Conservation (phyloP, 37 sponge, comb jelly and placozoan species). For the Ephydatia muelleri region DNA sequence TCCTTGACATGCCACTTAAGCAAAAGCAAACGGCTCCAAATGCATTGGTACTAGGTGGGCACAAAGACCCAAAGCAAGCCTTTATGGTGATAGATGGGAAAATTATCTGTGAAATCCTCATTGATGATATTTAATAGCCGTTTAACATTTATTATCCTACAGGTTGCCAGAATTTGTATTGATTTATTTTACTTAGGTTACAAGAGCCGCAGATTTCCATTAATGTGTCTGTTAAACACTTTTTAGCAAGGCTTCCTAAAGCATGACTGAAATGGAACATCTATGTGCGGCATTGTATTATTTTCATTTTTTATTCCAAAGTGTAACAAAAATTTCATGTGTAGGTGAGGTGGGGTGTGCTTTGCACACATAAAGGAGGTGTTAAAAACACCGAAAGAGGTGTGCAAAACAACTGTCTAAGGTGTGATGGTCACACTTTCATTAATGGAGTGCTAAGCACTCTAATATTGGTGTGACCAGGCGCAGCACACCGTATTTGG, state of each 20-base stretch:
- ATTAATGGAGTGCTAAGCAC: not conserved
- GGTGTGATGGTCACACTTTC: not conserved
- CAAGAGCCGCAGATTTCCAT: not conserved
- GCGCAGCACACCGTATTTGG: not conserved
- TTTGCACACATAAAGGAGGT: not conserved
- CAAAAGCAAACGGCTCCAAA: constrained; percentile 9
- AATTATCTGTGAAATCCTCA: constrained; percentile 11
- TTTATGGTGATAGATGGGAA: constrained; percentile 8
- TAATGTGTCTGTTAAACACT: not conserved
- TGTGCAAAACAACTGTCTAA: not conserved
- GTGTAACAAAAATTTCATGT: not conserved
- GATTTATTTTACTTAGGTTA: constrained; percentile 5
- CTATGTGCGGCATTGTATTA: not conserved
- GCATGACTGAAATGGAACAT: not conserved
- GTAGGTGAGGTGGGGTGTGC: not conserved
- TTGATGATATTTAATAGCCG: constrained; percentile 18
- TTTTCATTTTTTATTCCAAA: not conserved
- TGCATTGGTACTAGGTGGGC: constrained; percentile 4
- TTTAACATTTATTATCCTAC: constrained; percentile 30
- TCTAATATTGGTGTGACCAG: not conserved
- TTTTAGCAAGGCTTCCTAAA: constrained; percentile 1
- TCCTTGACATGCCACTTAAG: not conserved
- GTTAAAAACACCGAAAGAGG: not conserved
- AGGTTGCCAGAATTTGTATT: constrained; percentile 27
- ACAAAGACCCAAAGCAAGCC: constrained; percentile 14